phyloP scores from a whole-genome alignment of 2,888 invertebrate genomes.

The Vandiemenella viatica region DNA sequence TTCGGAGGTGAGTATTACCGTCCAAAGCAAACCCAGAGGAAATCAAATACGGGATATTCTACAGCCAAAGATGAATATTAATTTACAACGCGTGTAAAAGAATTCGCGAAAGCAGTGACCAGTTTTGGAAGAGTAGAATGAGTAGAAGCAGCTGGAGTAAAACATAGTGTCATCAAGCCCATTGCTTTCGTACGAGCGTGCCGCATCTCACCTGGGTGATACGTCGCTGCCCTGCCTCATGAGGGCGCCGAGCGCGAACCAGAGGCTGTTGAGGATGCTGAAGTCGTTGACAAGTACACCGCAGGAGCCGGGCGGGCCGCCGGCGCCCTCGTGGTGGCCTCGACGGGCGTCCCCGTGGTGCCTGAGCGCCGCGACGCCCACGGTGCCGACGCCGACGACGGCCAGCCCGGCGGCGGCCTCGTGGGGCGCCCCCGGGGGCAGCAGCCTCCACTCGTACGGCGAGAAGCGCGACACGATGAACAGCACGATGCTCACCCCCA shows the following conservation, averaged over 20 bases:
- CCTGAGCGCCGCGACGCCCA: slow-evolving; percentile 15
- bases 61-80: too few species aligned
- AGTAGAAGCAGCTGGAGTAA: too few species aligned
- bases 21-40: too few species aligned
- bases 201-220: slow-evolving; percentile 61
- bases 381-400: slow-evolving; percentile 20
- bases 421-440: slow-evolving; percentile 38
- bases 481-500: slow-evolving; percentile 90
- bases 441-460: slow-evolving; percentile 90
- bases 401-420: slow-evolving; percentile 10
- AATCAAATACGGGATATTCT: too few species aligned
- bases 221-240: slow-evolving; percentile 98
- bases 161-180: too few species aligned
- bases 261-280: slow-evolving; percentile 86
- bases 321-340: too few species aligned
- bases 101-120: too few species aligned
- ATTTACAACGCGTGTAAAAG: too few species aligned
- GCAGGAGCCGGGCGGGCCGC: slow-evolving; percentile 34
- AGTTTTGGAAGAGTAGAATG: too few species aligned
- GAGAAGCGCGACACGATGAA: slow-evolving; percentile 91
- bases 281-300: slow-evolving; percentile 87
- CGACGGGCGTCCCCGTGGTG: too few species aligned
- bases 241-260: slow-evolving; percentile 94
- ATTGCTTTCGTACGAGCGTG: too few species aligned
- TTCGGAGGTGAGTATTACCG: too few species aligned